Percentiles rank a stretch among this genome's conserved stretches.
Evolutionary conservation across 2,113 vertebrate species (phyloP).

Genomic region (Tricholaema leucomelas): DNA sequence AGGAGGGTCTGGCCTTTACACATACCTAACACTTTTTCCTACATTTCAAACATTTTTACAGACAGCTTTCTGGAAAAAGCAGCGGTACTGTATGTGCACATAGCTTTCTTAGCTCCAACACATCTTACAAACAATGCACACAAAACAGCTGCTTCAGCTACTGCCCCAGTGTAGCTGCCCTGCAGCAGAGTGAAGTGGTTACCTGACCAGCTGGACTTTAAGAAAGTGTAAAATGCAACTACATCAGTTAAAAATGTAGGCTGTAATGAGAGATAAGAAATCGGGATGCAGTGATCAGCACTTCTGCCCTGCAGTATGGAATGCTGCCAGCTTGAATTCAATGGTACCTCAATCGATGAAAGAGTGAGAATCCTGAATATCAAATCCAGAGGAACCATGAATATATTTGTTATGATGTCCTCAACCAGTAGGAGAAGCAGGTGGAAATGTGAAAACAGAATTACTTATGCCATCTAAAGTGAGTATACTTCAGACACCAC

Average conservation of each 20-base stretch:
- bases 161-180: neutral
- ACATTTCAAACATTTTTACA: neutral
- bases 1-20: neutral
- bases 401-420: slow-evolving; percentile 22
- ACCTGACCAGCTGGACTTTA: neutral
- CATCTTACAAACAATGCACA: neutral
- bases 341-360: slow-evolving; percentile 28
- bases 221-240: neutral
- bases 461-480: slow-evolving; percentile 7
- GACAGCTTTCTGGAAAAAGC: neutral
- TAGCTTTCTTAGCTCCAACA: neutral
- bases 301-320: slow-evolving; percentile 36
- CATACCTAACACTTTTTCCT: neutral
- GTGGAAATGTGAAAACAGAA: slow-evolving; percentile 36
- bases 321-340: slow-evolving; percentile 50
- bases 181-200: neutral
- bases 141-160: neutral
- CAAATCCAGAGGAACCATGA: neutral
- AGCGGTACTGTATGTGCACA: no score
- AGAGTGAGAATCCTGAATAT: slow-evolving; percentile 37
- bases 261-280: slow-evolving; percentile 31
- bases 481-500: neutral
- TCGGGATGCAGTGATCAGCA: slow-evolving; percentile 38
- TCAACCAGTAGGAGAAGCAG: slow-evolving; percentile 41
- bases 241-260: neutral